Evolutionary conservation across 2,797 vertebrate genomes (phyloP).

Genomic region (Intellagama lesueurii): DNA sequence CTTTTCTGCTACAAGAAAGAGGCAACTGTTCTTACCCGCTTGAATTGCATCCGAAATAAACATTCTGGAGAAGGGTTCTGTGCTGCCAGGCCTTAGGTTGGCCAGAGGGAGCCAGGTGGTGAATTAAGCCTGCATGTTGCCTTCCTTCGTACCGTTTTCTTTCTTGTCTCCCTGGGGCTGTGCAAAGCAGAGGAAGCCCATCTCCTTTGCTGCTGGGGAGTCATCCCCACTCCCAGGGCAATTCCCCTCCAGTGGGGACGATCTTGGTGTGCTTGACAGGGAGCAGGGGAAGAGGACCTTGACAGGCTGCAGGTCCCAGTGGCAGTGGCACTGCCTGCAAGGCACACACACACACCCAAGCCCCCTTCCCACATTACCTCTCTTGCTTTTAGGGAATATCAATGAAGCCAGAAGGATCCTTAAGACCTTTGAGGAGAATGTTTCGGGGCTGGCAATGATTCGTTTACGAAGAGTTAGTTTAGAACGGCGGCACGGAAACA

Average conservation of each 20-base stretch:
- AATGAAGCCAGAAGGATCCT: slow-evolving; percentile 92
- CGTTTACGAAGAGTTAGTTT: slow-evolving; percentile 93
- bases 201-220: no score
- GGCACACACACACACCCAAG: background rate
- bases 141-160: background rate
- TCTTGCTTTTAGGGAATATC: slow-evolving; percentile 82
- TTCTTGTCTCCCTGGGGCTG: background rate
- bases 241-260: no score
- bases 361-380: slow-evolving; percentile 4
- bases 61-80: no score
- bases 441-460: slow-evolving; percentile 93
- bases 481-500: slow-evolving; percentile 93
- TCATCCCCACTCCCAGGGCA: no score
- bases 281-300: no score
- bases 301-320: no score
- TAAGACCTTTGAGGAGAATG: slow-evolving; percentile 86
- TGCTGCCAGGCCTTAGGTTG: no score
- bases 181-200: background rate
- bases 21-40: no score
- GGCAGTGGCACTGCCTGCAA: no score
- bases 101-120: background rate
- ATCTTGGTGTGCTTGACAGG: no score
- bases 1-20: no score
- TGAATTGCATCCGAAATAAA: no score
- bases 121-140: background rate